Evolutionary conservation across 2,888 invertebrate species (phyloP).

Genomic region (Anthoptus insignis): DNA sequence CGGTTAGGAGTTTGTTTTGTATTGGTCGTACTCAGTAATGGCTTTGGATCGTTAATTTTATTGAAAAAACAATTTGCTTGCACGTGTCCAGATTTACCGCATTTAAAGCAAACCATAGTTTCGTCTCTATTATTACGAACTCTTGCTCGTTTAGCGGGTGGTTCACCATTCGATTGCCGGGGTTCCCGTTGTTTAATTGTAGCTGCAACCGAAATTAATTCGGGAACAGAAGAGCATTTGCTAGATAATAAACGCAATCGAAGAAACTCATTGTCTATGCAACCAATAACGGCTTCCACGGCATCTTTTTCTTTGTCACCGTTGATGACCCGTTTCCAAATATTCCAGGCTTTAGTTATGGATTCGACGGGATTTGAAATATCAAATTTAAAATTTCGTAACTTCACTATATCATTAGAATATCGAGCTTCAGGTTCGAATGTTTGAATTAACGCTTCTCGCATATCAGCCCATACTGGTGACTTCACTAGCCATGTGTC

Average conservation of each 20-base stretch:
- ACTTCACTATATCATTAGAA: slow-evolving; percentile 38
- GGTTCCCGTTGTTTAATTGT: slow-evolving; percentile 1
- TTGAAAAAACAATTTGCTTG: slow-evolving; percentile 6
- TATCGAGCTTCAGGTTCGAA: slow-evolving; percentile 44
- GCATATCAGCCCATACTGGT: slow-evolving; percentile 33
- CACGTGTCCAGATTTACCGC: slow-evolving; percentile 10
- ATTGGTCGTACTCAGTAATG: neutral
- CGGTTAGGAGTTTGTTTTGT: neutral
- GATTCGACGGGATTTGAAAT: slow-evolving; percentile 19
- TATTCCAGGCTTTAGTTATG: slow-evolving; percentile 34
- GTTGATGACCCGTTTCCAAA: slow-evolving; percentile 31
- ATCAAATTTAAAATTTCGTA: slow-evolving; percentile 39
- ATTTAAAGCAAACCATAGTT: neutral
- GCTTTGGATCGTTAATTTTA: slow-evolving; percentile 5
- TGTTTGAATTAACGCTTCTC: slow-evolving; percentile 36
- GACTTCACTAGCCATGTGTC: slow-evolving; percentile 35
- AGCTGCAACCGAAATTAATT: slow-evolving; percentile 25
- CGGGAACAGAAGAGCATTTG: slow-evolving; percentile 31
- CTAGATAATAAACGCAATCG: slow-evolving; percentile 30
- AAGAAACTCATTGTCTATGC: slow-evolving; percentile 34
- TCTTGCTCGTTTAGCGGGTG: slow-evolving; percentile 3
- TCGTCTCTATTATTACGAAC: neutral
- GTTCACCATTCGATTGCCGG: neutral
- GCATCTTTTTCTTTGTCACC: slow-evolving; percentile 37
- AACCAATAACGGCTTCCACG: slow-evolving; percentile 37